These are phyloP conservation scores for Ectropis grisescens DNA, from an alignment of 1,140 invertebrate species.

Conservation along the genomic window DNA sequence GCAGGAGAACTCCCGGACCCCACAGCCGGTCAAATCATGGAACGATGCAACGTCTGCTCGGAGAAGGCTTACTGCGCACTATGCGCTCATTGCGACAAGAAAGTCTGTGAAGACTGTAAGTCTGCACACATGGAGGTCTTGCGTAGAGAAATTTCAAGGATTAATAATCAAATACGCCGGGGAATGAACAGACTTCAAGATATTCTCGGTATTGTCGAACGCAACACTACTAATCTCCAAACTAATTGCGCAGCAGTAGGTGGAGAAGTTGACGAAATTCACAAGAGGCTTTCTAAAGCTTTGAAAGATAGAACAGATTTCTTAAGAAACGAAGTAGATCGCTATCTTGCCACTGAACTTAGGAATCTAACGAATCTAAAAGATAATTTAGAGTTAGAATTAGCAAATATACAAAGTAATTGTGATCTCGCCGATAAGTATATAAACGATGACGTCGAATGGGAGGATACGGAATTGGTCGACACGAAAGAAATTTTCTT, in stretches of 20 bases:
- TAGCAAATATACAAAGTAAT: slow-evolving; percentile 93
- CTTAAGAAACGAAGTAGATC: slow-evolving; percentile 89
- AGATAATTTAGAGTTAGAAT: slow-evolving; percentile 93
- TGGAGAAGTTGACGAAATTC: slow-evolving; percentile 94
- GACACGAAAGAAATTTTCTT: slow-evolving; percentile 95
- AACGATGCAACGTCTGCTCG: slow-evolving; percentile 90
- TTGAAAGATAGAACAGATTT: slow-evolving; percentile 92
- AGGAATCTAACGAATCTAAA: slow-evolving; percentile 88
- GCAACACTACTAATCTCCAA: slow-evolving; percentile 87
- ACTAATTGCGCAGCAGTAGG: slow-evolving; percentile 86
- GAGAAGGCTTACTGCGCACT: slow-evolving; percentile 92
- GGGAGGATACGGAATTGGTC: slow-evolving; percentile 91
- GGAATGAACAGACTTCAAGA: slow-evolving; percentile 90
- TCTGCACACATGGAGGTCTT: slow-evolving; percentile 96
- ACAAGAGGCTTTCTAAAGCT: slow-evolving; percentile 89
- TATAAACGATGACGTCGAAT: slow-evolving; percentile 87
- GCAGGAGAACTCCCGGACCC: slow-evolving; percentile 92
- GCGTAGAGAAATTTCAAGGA: slow-evolving; percentile 91
- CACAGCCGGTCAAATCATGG: slow-evolving; percentile 85
- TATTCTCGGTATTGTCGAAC: slow-evolving; percentile 85
- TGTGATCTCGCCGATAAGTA: slow-evolving; percentile 97
- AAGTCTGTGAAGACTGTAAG: slow-evolving; percentile 92
- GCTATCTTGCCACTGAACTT: slow-evolving; percentile 87
- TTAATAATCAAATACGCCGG: slow-evolving; percentile 92
- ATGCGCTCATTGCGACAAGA: slow-evolving; percentile 95